A percentile compares a stretch with the other conserved stretches of the same genome.
These are phyloP conservation scores for Drosophila seclusa DNA, from an alignment of 2,888 invertebrate species.

Conservation along the genomic window DNA sequence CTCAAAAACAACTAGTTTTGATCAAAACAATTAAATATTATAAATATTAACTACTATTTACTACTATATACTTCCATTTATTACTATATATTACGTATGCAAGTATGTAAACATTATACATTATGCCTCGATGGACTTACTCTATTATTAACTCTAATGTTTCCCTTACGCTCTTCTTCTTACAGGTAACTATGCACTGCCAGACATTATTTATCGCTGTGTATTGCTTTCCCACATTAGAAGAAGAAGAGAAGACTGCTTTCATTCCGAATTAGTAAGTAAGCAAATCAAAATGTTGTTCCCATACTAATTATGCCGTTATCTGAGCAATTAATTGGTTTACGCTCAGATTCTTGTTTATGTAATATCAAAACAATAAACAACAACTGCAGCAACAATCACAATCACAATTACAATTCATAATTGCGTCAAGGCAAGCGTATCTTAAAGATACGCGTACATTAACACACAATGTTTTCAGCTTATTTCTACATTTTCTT, in stretches of 20 bases:
- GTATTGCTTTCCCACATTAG: conserved; percentile 33
- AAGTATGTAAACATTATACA: not conserved
- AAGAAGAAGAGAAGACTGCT: not conserved
- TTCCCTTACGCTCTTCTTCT: conserved; percentile 12
- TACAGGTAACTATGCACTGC: conserved; percentile 63
- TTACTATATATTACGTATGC: not conserved
- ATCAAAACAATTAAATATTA: not conserved
- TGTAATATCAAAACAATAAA: conserved; percentile 22
- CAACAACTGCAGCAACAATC: not conserved
- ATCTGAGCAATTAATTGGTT: conserved; percentile 56
- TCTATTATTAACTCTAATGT: not conserved
- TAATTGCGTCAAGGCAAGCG: conserved; percentile 70
- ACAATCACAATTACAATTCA: conserved; percentile 33
- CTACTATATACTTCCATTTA: not conserved
- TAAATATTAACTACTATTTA: not conserved
- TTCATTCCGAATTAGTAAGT: conserved; percentile 51
- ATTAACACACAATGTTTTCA: conserved; percentile 40
- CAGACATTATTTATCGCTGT: not conserved
- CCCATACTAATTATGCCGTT: conserved; percentile 48
- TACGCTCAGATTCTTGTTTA: conserved; percentile 28
- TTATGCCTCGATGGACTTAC: not conserved
- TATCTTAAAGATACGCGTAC: conserved; percentile 61
- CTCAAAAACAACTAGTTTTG: not conserved
- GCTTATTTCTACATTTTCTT: conserved; percentile 12
- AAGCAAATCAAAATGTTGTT: conserved; percentile 1